Base-by-base conservation (phyloP, 2,888 invertebrate species). In the Eilema sororculum region DNA sequence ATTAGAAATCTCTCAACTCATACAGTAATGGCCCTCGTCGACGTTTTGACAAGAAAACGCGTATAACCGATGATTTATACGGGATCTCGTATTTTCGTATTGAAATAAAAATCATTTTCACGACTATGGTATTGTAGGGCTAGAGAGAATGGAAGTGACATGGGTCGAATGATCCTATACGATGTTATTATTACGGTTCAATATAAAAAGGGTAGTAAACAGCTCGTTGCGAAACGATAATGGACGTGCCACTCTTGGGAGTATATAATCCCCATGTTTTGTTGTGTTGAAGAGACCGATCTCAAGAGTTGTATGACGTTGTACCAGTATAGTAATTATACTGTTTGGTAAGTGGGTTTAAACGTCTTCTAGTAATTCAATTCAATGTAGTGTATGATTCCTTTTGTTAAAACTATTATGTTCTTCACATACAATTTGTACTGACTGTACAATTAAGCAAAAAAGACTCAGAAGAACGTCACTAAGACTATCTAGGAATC, bases 101-200 rank as follows among this genome's bases (percentile, higher is more conserved):
- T 84, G 82, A 84, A 87, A 86, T 87, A 86, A 88, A 89, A 89
- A 89, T 87, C 83, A 87, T 88, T 88, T 85, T 84, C 84, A 79
- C 78, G 73, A 77, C 78, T 72, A 73, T 65, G 22, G 30, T 6
- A 60, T 57, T 63, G 63, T 10, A 56, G 80, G 75, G 69, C 69
- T 76, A 80, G 56, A 75, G 73, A 71, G 13, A 67, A 80, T 86
- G 78, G 84, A 85, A 79, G 73, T 71, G 85, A 64, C 78, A 67
- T 61, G 52, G 37, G 41, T 30, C 57, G 69, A 68, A 37, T 46
- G 66, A 62, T 67, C 57, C 16, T 66, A 58, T 58, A 46, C 64
- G 65, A 10, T 57, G 52, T 62, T 68, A 61, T 65, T 68, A 52
- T 61, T 68, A 71, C 33, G 12, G 66, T 46, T 52, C 56, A 56